Conservation (phyloP, 1,140 invertebrate genomes). For the Heliconius melpomene region DNA sequence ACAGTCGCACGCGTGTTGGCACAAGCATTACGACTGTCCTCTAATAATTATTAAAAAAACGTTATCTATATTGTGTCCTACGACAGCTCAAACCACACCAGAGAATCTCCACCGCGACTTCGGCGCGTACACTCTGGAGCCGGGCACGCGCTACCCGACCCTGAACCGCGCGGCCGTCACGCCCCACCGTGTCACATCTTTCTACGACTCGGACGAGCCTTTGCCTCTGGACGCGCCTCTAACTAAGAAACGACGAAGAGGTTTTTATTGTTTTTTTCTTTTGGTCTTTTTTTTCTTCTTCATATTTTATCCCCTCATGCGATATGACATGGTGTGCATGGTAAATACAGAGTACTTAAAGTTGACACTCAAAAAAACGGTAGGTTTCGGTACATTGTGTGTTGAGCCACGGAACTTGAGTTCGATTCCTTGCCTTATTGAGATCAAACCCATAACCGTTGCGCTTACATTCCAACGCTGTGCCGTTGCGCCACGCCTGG, state of each 20-base stretch:
- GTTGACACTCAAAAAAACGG: no score
- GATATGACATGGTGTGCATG: not conserved
- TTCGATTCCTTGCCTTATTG: no score
- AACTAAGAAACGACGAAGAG: constrained; percentile 84
- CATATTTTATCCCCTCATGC: not conserved
- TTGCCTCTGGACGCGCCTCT: constrained; percentile 57
- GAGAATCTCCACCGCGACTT: constrained; percentile 96
- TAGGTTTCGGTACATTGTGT: not conserved
- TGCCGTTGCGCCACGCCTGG: no score
- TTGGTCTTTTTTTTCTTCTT: not conserved
- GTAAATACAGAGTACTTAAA: not conserved
- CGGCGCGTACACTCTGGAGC: constrained; percentile 93
- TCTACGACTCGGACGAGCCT: constrained; percentile 84
- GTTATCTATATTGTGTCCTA: not conserved
- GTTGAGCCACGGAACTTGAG: not conserved
- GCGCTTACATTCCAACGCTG: no score
- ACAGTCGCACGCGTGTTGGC: not conserved
- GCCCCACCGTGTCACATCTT: constrained; percentile 83
- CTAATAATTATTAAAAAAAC: not conserved
- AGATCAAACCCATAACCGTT: no score
- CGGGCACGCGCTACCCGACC: constrained; percentile 89
- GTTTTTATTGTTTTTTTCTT: constrained; percentile 64
- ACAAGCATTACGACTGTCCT: no score
- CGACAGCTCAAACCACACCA: constrained; percentile 95
- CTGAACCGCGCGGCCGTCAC: constrained; percentile 82